Percentiles rank a stretch among this genome's conserved stretches.
phyloP scores from a whole-genome alignment of 2,888 invertebrate species.

The Amphipyra tragopoginis region DNA sequence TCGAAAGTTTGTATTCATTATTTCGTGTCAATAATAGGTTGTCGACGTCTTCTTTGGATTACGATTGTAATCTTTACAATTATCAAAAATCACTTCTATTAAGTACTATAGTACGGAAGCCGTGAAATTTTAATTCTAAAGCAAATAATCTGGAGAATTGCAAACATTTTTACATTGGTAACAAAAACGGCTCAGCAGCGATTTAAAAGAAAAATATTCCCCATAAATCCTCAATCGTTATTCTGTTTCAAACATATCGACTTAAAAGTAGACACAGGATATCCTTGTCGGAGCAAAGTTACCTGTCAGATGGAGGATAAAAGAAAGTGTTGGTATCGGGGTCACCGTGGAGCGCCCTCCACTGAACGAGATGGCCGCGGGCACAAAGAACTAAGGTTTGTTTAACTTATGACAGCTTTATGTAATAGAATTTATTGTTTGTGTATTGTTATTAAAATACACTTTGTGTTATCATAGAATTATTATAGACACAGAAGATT shows the following conservation, averaged over 20 bases:
- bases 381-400: conserved; percentile 58
- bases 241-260: conserved; percentile 61
- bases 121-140: neutral
- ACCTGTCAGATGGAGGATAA: conserved; percentile 71
- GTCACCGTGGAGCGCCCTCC: conserved; percentile 66
- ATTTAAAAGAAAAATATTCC: conserved; percentile 8
- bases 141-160: neutral
- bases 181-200: conserved; percentile 1
- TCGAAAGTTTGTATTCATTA: neutral
- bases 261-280: conserved; percentile 65
- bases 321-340: conserved; percentile 69
- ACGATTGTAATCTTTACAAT: no score
- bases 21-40: no score
- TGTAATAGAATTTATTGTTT: conserved; percentile 13
- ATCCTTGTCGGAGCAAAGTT: conserved; percentile 65
- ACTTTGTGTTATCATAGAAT: no score
- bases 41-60: no score
- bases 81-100: no score
- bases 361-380: conserved; percentile 61
- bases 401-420: conserved; percentile 37
- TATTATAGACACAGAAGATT: no score
- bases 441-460: neutral
- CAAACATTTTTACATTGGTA: neutral
- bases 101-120: no score
- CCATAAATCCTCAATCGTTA: conserved; percentile 33